phyloP scores from a whole-genome alignment of 1,140 invertebrate genomes.

The Drosophila teissieri region DNA sequence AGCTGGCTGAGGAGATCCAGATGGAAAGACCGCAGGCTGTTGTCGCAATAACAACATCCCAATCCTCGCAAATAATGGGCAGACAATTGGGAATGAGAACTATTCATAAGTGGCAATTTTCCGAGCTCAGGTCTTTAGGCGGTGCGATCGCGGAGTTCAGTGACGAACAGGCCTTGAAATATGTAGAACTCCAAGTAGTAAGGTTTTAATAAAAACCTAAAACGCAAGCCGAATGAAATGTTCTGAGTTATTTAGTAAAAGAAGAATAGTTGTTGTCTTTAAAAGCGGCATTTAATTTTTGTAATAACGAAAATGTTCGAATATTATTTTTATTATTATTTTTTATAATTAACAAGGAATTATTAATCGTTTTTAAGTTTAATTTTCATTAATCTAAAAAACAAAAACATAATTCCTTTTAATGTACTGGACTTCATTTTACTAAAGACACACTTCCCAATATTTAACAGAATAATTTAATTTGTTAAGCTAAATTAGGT shows the following conservation, averaged over 20 bases:
- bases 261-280: too few relatives aligned
- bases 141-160: neutral
- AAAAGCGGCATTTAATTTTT: too few relatives aligned
- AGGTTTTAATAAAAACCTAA: neutral
- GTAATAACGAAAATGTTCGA: too few relatives aligned
- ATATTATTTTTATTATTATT: too few relatives aligned
- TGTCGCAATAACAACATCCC: neutral
- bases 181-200: constrained; percentile 2
- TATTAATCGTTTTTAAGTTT: too few relatives aligned
- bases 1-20: constrained; percentile 14
- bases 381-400: too few relatives aligned
- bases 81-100: constrained; percentile 1
- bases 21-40: constrained; percentile 15
- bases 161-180: neutral
- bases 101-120: neutral
- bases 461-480: neutral
- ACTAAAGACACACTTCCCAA: too few relatives aligned
- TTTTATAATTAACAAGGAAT: too few relatives aligned
- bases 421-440: too few relatives aligned
- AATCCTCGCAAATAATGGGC: constrained; percentile 63
- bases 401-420: too few relatives aligned
- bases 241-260: too few relatives aligned
- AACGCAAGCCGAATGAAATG: too few relatives aligned
- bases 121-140: neutral
- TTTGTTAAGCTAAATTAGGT: neutral